A percentile compares a stretch with the other conserved stretches of the same genome.
These are phyloP conservation scores for Scaptomyza hsui DNA, from an alignment of 1,140 invertebrate genomes.

Conservation along the genomic window DNA sequence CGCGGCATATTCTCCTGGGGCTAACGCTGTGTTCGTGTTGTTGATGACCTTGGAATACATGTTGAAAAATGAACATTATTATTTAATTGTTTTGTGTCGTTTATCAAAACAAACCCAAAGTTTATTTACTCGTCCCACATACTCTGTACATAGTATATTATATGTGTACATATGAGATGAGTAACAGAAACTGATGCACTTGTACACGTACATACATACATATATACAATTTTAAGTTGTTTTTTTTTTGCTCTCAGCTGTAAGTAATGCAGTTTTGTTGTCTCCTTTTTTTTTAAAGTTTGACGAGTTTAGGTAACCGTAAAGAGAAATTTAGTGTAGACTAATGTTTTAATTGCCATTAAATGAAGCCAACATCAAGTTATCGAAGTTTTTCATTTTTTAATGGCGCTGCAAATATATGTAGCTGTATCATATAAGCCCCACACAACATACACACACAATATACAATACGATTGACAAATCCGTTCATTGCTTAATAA, in stretches of 20 bases:
- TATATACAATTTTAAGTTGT: no score
- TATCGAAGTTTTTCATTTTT: conserved; percentile 33
- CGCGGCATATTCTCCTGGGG: conserved; percentile 87
- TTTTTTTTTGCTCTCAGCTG: no score
- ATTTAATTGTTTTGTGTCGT: not conserved
- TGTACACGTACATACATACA: no score
- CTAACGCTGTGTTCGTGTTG: not conserved
- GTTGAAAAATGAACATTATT: not conserved
- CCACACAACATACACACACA: not conserved
- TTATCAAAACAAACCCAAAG: not conserved
- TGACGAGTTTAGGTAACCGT: conserved; percentile 4
- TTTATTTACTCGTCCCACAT: conserved; percentile 14
- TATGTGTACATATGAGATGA: no score
- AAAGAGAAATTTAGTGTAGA: conserved; percentile 14
- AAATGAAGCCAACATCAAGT: conserved; percentile 29
- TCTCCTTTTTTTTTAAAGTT: no score
- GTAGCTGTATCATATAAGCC: conserved; percentile 3
- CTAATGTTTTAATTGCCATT: conserved; percentile 37
- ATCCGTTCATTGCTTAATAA: conserved; percentile 25
- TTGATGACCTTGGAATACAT: conserved; percentile 18
- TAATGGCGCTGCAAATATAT: conserved; percentile 21
- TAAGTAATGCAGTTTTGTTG: no score
- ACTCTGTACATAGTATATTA: not conserved
- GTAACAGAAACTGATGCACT: no score
- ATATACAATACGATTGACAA: conserved; percentile 14